phyloP scores from a whole-genome alignment of 2,797 vertebrate species.

The Hylomyscus alleni region DNA sequence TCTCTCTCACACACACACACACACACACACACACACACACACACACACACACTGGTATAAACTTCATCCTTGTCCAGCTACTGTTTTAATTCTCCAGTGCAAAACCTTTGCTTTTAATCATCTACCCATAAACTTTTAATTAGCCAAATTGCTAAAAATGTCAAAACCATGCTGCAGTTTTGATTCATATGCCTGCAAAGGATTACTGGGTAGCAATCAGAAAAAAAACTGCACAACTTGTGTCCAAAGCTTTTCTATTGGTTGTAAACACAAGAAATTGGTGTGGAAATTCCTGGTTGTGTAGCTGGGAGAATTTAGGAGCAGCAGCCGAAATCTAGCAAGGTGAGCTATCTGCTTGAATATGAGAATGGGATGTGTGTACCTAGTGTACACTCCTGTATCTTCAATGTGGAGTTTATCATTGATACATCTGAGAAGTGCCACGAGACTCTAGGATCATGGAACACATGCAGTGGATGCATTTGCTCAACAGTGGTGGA shows the following conservation, averaged over 20 bases:
- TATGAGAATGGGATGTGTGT: not conserved
- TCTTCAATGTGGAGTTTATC: conserved; percentile 23
- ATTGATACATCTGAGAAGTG: not conserved
- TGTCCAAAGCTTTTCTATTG: conserved; percentile 81
- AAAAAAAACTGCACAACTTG: conserved; percentile 77
- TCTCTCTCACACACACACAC: not conserved
- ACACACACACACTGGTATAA: conserved; percentile 13
- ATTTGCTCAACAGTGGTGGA: not conserved
- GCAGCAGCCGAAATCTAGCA: conserved; percentile 29
- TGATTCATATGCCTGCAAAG: conserved; percentile 86
- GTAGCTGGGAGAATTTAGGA: not conserved
- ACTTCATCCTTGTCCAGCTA: conserved; percentile 5
- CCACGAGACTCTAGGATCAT: not conserved
- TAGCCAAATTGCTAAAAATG: conserved; percentile 79
- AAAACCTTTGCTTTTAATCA: conserved; percentile 21
- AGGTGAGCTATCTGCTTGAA: not conserved
- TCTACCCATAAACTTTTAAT: conserved; percentile 60
- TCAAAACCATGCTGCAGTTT: conserved; percentile 81
- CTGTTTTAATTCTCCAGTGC: conserved; percentile 49
- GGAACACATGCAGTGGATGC: not conserved
- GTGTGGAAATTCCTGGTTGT: conserved; percentile 69
- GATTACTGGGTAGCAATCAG: conserved; percentile 87
- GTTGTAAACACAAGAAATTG: conserved; percentile 85
- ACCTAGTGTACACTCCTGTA: not conserved
- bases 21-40: not conserved